Conservation (phyloP, 2,113 vertebrate genomes). For the Spilogale gracilis region DNA sequence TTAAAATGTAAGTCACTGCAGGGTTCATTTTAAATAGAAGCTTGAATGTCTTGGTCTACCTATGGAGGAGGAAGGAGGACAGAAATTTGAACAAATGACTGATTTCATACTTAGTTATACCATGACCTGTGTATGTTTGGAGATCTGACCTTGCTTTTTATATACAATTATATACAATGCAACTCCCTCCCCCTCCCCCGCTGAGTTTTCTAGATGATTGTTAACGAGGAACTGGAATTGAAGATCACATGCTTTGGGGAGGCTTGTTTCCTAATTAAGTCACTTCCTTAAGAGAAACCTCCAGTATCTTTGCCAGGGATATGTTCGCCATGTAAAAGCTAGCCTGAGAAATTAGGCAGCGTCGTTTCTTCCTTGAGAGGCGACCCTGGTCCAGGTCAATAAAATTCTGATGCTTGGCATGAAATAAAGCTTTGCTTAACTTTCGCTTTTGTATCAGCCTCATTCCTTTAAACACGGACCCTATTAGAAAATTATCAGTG, state of each 20-base stretch:
- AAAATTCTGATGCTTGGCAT: too few species aligned
- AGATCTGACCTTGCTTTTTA: not conserved
- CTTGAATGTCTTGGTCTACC: not conserved
- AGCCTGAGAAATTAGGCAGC: too few species aligned
- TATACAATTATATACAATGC: too few species aligned
- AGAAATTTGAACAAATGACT: not conserved
- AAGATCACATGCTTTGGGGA: conserved; percentile 52
- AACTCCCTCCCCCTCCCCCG: fast-evolving
- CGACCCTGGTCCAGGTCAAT: too few species aligned
- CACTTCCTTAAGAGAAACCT: conserved; percentile 1
- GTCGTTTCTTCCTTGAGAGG: too few species aligned
- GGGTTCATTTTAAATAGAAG: conserved; percentile 19
- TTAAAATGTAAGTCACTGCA: conserved; percentile 69
- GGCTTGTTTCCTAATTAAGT: conserved; percentile 17
- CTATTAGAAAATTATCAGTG: not conserved
- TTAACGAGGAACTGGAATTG: conserved; percentile 61
- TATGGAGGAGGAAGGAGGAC: not conserved
- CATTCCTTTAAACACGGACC: too few species aligned
- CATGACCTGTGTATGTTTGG: not conserved
- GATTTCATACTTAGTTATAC: not conserved
- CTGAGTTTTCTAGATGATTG: conserved; percentile 23
- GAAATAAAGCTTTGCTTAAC: too few species aligned
- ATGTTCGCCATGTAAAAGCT: not conserved
- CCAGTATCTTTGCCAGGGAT: not conserved
- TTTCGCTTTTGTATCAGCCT: too few species aligned